Conservation (phyloP, 2,888 invertebrate species). For the Vanessa cardui region DNA sequence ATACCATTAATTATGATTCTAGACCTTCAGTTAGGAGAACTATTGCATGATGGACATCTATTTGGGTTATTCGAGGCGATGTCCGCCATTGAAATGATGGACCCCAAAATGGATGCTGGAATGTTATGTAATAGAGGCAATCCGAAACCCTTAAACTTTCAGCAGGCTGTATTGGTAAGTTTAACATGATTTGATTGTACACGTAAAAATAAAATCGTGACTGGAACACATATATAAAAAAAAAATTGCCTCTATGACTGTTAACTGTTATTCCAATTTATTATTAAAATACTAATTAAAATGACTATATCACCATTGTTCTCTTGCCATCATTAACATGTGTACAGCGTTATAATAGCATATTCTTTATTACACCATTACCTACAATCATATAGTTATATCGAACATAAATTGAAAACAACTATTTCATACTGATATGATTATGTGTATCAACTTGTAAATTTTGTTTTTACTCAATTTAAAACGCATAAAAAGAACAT, state of each 20-base stretch:
- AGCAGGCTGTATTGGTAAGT: conserved; percentile 90
- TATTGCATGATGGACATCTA: conserved; percentile 92
- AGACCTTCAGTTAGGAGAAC: conserved; percentile 94
- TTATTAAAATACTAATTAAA: no score
- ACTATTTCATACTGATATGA: neutral
- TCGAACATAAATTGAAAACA: neutral
- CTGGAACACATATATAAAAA: no score
- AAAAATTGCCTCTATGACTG: no score
- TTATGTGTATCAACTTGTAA: no score
- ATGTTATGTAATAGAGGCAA: conserved; percentile 96
- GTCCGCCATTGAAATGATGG: conserved; percentile 99
- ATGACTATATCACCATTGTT: neutral
- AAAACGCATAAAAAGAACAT: no score
- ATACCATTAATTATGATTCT: conserved; percentile 37
- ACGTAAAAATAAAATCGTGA: neutral
- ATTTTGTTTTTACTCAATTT: no score
- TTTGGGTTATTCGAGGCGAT: conserved; percentile 98
- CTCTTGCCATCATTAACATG: no score
- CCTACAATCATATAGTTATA: no score
- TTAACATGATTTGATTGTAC: conserved; percentile 2
- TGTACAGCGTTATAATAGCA: neutral
- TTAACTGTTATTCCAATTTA: no score
- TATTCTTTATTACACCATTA: neutral
- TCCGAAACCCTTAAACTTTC: conserved; percentile 92
- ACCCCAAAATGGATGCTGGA: conserved; percentile 99